Evolutionary conservation across 1,140 invertebrate species (phyloP).

Genomic region (Drosophila pseudoobscura): DNA sequence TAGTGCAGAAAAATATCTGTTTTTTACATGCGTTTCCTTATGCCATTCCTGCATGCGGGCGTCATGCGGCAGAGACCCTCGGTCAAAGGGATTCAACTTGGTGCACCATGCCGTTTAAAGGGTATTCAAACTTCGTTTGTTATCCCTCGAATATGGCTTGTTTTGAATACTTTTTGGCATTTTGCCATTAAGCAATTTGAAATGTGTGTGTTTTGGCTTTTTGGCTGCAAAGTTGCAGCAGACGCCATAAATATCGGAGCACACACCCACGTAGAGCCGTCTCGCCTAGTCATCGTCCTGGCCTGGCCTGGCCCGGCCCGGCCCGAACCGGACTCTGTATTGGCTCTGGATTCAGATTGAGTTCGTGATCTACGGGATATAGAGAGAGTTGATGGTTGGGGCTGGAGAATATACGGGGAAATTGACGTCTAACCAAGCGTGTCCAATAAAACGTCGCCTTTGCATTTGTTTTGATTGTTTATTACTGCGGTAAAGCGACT

Average conservation of each 20-base stretch:
- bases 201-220: conserved; percentile 58
- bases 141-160: conserved; percentile 5
- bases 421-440: conserved; percentile 67
- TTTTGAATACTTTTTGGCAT: conserved; percentile 66
- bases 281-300: conserved; percentile 45
- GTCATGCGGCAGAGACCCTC: too few relatives aligned
- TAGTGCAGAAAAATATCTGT: too few relatives aligned
- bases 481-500: conserved; percentile 72
- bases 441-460: conserved; percentile 76
- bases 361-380: conserved; percentile 19
- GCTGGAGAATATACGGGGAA: not conserved
- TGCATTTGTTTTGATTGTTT: conserved; percentile 81
- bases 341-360: conserved; percentile 33
- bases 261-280: conserved; percentile 48
- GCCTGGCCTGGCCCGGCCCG: conserved; percentile 20
- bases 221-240: conserved; percentile 68
- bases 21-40: too few relatives aligned
- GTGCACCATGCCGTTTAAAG: not conserved
- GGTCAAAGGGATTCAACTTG: too few relatives aligned
- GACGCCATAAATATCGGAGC: conserved; percentile 73
- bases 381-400: not conserved
- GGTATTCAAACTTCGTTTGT: conserved; percentile 2
- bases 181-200: conserved; percentile 60
- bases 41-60: too few relatives aligned
- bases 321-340: conserved; percentile 17